A percentile compares a stretch with the other conserved stretches of the same genome.
Evolutionary conservation across 2,113 vertebrate species (phyloP).

Genomic region (Otis tarda): DNA sequence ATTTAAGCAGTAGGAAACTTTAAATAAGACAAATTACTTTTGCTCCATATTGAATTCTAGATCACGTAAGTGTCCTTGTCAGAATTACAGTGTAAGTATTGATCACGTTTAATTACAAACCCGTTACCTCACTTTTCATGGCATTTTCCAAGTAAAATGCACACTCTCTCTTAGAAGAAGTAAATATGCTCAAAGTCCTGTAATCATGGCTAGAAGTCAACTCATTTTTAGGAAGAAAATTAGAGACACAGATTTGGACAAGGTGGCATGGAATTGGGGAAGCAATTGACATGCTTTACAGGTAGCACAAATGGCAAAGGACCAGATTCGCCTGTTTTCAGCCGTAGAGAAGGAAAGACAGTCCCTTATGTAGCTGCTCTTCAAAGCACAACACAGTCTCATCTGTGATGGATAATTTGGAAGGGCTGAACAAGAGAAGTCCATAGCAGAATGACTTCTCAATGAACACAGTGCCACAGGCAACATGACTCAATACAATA

Average conservation of each 20-base stretch:
- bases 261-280: not conserved
- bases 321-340: not conserved
- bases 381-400: not conserved
- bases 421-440: not conserved
- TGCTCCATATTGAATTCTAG: not conserved
- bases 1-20: not conserved
- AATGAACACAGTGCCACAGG: not conserved
- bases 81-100: not conserved
- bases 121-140: not conserved
- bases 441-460: not conserved
- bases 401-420: not conserved
- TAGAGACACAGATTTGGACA: not conserved
- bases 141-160: constrained; percentile 6
- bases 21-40: constrained; percentile 10
- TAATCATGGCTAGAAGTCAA: not conserved
- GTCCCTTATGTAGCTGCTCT: not conserved
- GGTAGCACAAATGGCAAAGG: not conserved
- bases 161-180: not conserved
- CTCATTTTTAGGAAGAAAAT: not conserved
- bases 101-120: constrained; percentile 10
- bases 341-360: not conserved
- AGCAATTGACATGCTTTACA: not conserved
- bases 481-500: not conserved
- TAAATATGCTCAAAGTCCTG: not conserved
- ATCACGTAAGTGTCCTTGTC: not conserved